Conservation (phyloP, 2,113 vertebrate species). For the Cebus imitator region DNA sequence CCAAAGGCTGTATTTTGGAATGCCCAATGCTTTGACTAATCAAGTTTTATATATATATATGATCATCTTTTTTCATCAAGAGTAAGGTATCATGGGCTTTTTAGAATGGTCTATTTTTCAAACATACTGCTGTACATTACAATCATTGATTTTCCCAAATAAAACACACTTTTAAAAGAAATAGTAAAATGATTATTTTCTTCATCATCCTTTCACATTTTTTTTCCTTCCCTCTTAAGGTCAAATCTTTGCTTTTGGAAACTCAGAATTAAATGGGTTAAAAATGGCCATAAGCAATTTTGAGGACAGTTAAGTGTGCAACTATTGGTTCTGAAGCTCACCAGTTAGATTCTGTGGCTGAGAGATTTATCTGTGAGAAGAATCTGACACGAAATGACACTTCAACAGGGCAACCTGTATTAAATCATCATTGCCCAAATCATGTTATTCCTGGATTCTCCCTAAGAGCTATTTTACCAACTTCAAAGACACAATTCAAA, state of each 20-base stretch:
- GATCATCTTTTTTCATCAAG: not conserved
- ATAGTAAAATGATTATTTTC: slow-evolving; percentile 26
- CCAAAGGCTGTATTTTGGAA: slow-evolving; percentile 25
- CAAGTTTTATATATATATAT: not conserved
- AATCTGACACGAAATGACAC: not conserved
- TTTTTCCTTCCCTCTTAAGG: not conserved
- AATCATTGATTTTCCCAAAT: slow-evolving; percentile 1
- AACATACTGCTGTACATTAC: not conserved
- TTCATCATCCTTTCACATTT: slow-evolving; percentile 26
- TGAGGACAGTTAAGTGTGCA: not conserved
- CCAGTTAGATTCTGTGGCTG: slow-evolving; percentile 11
- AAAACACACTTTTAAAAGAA: slow-evolving; percentile 43
- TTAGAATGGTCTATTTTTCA: slow-evolving; percentile 39
- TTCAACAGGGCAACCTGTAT: not conserved
- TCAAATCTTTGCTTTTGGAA: slow-evolving; percentile 47
- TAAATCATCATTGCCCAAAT: not conserved
- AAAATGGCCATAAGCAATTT: not conserved
- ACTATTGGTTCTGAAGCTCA: slow-evolving; percentile 24
- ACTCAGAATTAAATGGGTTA: slow-evolving; percentile 37
- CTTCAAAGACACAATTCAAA: slow-evolving; percentile 33
- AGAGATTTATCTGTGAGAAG: not conserved
- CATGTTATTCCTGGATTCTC: not conserved
- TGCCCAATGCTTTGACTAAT: not conserved
- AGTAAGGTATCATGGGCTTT: not conserved
- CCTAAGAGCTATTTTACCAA: slow-evolving; percentile 35